Evolutionary conservation across 2,797 vertebrate species (phyloP).

Genomic region (Pipistrellus nathusii): DNA sequence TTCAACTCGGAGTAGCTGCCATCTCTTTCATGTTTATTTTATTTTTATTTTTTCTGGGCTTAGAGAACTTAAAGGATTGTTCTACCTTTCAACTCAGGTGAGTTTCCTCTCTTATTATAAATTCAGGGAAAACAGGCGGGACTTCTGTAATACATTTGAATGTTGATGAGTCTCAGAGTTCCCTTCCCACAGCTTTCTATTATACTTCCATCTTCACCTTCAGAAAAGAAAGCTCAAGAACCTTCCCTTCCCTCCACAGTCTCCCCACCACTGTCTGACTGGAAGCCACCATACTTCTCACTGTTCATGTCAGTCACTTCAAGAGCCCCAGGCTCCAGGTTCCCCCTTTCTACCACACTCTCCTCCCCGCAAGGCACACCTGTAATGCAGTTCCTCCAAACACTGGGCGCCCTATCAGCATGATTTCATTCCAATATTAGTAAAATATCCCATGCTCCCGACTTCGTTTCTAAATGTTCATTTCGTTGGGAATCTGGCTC

Average conservation of each 20-base stretch:
- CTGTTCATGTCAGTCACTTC: neutral
- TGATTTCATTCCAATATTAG: neutral
- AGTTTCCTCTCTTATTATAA: constrained; percentile 4
- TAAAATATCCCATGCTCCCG: neutral
- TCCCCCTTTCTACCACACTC: neutral
- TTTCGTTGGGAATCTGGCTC: neutral
- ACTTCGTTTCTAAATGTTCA: neutral
- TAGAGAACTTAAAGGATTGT: neutral
- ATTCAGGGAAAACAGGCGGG: neutral
- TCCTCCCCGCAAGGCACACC: neutral
- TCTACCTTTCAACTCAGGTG: neutral
- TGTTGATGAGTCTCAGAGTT: neutral
- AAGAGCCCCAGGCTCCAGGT: neutral
- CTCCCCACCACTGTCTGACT: neutral
- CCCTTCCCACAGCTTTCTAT: neutral
- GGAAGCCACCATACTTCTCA: neutral
- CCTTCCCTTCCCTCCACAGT: neutral
- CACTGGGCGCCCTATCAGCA: neutral
- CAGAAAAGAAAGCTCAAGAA: neutral
- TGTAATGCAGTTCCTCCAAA: neutral
- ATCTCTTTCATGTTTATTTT: neutral
- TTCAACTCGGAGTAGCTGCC: neutral
- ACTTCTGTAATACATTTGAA: neutral
- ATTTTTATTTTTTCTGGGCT: neutral
- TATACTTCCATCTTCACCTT: neutral